Evolutionary conservation across 2,113 vertebrate genomes (phyloP).

Genomic region (Protomyctophum bolini): DNA sequence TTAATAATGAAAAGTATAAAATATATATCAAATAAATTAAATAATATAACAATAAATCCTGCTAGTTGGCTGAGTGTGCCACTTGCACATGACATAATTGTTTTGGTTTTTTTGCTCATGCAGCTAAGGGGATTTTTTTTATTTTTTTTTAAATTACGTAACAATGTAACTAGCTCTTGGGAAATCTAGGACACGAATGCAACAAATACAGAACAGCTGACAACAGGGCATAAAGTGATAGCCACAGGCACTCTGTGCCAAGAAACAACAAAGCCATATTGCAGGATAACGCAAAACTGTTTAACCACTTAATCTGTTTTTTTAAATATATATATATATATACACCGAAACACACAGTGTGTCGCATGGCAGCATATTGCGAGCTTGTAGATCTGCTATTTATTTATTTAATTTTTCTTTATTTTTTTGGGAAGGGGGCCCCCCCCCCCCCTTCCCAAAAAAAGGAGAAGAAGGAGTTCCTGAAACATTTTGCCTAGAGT

Average conservation of each 20-base stretch:
- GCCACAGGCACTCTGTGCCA: neutral
- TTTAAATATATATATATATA: too few relatives aligned
- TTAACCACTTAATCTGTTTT: too few relatives aligned
- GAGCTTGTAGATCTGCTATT: too few relatives aligned
- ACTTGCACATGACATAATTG: neutral
- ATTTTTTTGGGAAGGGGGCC: too few relatives aligned
- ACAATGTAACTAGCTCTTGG: constrained; percentile 4
- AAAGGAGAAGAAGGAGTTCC: neutral
- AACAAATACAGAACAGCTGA: constrained; percentile 3
- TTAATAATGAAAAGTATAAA: neutral
- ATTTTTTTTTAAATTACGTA: neutral
- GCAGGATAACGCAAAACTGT: neutral
- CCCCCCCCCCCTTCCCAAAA: too few relatives aligned
- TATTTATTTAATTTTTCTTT: too few relatives aligned
- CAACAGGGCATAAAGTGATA: neutral
- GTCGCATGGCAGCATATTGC: too few relatives aligned
- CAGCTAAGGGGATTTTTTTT: neutral
- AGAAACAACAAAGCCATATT: neutral
- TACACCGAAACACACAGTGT: too few relatives aligned
- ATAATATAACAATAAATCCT: neutral
- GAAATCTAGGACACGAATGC: neutral
- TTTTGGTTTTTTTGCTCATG: neutral
- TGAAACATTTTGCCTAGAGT: too few relatives aligned
- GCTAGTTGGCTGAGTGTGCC: neutral
- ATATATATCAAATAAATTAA: neutral